Percentiles rank a stretch among this genome's conserved stretches.
phyloP scores from a whole-genome alignment of 2,797 vertebrate genomes.

The Cynodonichthys magdalenae region DNA sequence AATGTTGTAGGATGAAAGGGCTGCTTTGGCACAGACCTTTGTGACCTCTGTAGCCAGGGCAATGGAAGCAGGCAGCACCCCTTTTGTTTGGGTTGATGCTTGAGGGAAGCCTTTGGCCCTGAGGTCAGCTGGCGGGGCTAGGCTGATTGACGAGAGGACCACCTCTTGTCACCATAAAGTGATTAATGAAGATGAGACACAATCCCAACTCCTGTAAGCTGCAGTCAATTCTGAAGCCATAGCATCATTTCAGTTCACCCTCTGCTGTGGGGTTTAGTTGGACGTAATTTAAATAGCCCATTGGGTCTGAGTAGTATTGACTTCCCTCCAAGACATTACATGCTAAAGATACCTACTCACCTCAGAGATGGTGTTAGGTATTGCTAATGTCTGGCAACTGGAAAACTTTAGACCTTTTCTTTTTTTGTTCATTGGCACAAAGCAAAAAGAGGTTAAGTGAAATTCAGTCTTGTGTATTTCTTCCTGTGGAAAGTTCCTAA shows the following conservation, averaged over 20 bases:
- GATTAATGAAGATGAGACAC: conserved; percentile 77
- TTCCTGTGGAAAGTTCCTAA: conserved; percentile 72
- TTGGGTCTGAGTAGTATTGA: conserved; percentile 32
- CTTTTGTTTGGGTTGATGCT: conserved; percentile 69
- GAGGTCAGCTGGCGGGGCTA: conserved; percentile 59
- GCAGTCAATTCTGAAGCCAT: conserved; percentile 41
- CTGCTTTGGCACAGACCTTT: conserved; percentile 48
- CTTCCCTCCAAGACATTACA: conserved; percentile 51
- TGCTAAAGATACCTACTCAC: conserved; percentile 52
- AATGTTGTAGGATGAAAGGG: conserved; percentile 65
- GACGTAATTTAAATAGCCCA: conserved; percentile 42
- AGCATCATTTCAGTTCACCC: conserved; percentile 27
- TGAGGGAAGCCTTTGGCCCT: conserved; percentile 65
- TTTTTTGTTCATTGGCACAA: conserved; percentile 36
- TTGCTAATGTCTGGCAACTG: conserved; percentile 49
- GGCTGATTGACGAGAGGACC: conserved; percentile 58
- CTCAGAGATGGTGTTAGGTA: conserved; percentile 42
- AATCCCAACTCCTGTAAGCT: conserved; percentile 67
- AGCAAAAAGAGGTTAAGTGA: conserved; percentile 55
- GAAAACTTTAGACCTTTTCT: conserved; percentile 38
- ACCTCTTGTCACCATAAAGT: conserved; percentile 73
- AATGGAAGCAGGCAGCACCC: conserved; percentile 61
- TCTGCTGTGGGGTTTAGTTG: conserved; percentile 22
- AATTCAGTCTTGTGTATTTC: conserved; percentile 64
- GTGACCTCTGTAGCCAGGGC: conserved; percentile 50